Base-by-base conservation (phyloP, 2,113 vertebrate species). In the Bujurquina vittata region DNA sequence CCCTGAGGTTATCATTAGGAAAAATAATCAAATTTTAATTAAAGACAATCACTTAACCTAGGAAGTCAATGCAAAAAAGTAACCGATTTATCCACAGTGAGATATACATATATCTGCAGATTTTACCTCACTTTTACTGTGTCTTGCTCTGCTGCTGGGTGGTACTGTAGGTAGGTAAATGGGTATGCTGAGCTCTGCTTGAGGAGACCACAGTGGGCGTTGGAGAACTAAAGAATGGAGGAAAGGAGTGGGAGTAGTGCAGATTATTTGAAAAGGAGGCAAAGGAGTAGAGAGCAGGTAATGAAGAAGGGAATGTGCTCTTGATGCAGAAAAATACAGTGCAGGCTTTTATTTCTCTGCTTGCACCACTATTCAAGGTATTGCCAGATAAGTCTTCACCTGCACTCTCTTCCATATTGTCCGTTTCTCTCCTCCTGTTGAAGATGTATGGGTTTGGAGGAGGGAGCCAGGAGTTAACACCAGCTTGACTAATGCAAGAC, bases 11-110 rank as follows among this genome's bases (percentile, higher is more conserved):
- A 37, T 18, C 6, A 23, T 63, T 31, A 67, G 49, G 62, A 67
- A 77, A 60, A 65, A 75, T 11, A 88, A 1, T 81, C 49, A 55
- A 40, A 57, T 80, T 88, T 91, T 87, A 91, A 87, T 91, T 93
- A 75, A 22, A 46, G 57, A 67, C 84, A 85, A 83, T 10, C 23
- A 75, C 37, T 74, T 73, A 76, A 81, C 46, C 73, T 26, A 29
- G 33, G 56, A 80, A 23, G 79, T 3, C 10, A 79, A 52, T 75
- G 67, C 79, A 49, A 67, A 14, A 74, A 88, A 26, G 33, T 77
- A 20, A 80, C 80, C 74, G 79, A 29, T 86, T 75, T 80, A 7
- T 61, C 77, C 75, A 57, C 26, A 37, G 29, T 58, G 46, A 65
- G 56, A 31, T 79, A 22, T 75, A 37, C 3, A 61, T 80, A 59